Conservation (phyloP, 2,113 vertebrate genomes). For the Cyanoramphus novaezelandiae region DNA sequence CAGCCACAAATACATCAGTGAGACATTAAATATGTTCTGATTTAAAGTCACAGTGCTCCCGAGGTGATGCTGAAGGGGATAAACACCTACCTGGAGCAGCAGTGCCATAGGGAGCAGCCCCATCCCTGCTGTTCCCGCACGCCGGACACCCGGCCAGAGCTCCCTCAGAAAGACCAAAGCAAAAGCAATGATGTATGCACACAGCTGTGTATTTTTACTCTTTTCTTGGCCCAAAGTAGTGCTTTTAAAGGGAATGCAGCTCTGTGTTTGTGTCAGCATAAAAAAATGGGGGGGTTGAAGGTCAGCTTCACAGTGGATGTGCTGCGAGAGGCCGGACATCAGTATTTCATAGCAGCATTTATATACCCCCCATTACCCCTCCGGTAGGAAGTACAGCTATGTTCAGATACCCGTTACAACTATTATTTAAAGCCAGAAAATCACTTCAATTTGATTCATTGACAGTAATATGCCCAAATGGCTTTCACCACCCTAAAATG, state of each 20-base stretch:
- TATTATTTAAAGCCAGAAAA: neutral
- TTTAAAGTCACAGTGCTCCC: neutral
- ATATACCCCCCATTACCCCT: neutral
- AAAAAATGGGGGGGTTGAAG: neutral
- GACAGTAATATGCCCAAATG: neutral
- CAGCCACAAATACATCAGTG: neutral
- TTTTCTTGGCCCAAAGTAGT: neutral
- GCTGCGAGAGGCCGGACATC: neutral
- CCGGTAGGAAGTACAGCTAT: neutral
- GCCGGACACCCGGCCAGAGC: neutral
- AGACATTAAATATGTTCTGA: neutral
- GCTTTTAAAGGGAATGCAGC: neutral
- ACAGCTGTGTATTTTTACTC: fast-evolving
- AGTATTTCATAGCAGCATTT: neutral
- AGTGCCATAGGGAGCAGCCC: neutral
- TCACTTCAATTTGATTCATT: fast-evolving
- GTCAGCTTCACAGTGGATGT: neutral
- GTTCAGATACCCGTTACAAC: neutral
- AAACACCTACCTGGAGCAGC: neutral
- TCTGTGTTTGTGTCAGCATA: neutral
- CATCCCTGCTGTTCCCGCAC: neutral
- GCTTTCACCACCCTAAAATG: neutral
- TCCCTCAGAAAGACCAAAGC: neutral
- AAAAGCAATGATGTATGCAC: neutral
- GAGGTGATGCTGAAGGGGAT: neutral